A percentile compares a stretch with the other conserved stretches of the same genome.
These are phyloP conservation scores for Drosophila busckii DNA, from an alignment of 1,140 invertebrate species.

Conservation along the genomic window DNA sequence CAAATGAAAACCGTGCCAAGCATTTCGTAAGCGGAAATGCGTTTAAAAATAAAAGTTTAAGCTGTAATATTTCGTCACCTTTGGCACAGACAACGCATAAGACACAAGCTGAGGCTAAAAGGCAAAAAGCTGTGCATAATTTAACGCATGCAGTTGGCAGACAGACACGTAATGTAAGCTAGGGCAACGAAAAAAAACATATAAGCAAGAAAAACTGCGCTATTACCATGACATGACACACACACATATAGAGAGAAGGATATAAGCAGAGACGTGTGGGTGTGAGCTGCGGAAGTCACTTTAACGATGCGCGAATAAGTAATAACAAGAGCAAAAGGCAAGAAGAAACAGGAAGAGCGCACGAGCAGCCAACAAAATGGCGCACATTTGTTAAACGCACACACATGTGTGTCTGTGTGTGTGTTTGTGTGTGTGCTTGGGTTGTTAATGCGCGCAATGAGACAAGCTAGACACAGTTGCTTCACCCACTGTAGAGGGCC, in stretches of 20 bases:
- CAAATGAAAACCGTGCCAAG: not conserved
- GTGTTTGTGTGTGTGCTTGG: conserved; percentile 16
- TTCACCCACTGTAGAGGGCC: not conserved
- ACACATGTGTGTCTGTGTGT: not conserved
- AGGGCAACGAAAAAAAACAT: conserved; percentile 2
- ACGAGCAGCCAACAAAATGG: conserved; percentile 53
- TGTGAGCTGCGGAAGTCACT: conserved; percentile 63
- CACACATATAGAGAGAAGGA: conserved; percentile 9
- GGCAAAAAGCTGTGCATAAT: conserved; percentile 70
- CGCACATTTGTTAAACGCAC: conserved; percentile 48
- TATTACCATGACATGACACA: conserved; percentile 55
- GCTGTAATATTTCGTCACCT: conserved; percentile 77
- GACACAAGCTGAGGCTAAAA: conserved; percentile 24
- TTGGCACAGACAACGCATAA: conserved; percentile 11
- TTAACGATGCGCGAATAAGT: conserved; percentile 76
- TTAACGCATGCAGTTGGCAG: conserved; percentile 51
- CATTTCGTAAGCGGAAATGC: conserved; percentile 71
- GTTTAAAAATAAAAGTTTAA: conserved; percentile 58
- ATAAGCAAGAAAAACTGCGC: conserved; percentile 21
- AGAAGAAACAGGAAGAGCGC: conserved; percentile 24
- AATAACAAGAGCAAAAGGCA: conserved; percentile 55
- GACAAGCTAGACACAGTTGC: conserved; percentile 54
- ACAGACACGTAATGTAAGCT: conserved; percentile 63
- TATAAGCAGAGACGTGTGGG: conserved; percentile 1
- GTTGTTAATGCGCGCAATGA: conserved; percentile 51